Evolutionary conservation across 2,797 vertebrate species (phyloP), one percentile per base, ranked within the genome.

Genomic region (Characodon lateralis): DNA sequence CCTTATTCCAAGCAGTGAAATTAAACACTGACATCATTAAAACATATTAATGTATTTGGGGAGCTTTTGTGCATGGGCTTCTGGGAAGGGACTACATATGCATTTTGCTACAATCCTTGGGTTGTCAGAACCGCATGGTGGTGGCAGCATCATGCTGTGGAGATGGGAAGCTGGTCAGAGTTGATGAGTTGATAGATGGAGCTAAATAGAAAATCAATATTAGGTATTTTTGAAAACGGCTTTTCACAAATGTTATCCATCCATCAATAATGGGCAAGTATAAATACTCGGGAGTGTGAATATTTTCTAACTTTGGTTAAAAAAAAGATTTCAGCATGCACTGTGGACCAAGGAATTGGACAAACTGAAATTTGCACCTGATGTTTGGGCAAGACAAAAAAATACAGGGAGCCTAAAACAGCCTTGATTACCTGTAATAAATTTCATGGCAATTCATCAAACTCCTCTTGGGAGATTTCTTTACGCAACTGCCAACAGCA

Each of bases 361-460:
- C n/a, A 55, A 53, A 53, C 8, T 48, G 50, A 53, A 66, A 68
- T 68, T 53, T 75, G 46, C 43, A 50, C 46, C 26, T 65, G 16
- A 65, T 35, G 28, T 24, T 50, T 14, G 20, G 12, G 53, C 13
- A 16, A 41, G 31, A 53, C 10, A n/a, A 53, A 26, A 39, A 75
- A 51, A 51, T 61, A 16, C 5, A 46, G 20, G 20, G 2, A n/a
- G 43, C 48, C 48, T 22, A 65, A 31, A 50, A 48, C 43, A 50
- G 51, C 20, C 31, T 24, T 56, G 51, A 72, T 46, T 74, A 14
- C n/a, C 26, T 75, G 53, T 31, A 58, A 16, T 26, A 56, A 1
- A 71, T 24, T 70, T 77, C 65, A 76, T 43, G 20, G 66, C n/a
- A 46, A 68, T 53, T 31, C 31, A 75, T 68, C 73, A 75, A 70